A percentile compares a stretch with the other conserved stretches of the same genome.
Evolutionary conservation across 2,113 vertebrate species (phyloP).

Genomic region (Hipposideros armiger): DNA sequence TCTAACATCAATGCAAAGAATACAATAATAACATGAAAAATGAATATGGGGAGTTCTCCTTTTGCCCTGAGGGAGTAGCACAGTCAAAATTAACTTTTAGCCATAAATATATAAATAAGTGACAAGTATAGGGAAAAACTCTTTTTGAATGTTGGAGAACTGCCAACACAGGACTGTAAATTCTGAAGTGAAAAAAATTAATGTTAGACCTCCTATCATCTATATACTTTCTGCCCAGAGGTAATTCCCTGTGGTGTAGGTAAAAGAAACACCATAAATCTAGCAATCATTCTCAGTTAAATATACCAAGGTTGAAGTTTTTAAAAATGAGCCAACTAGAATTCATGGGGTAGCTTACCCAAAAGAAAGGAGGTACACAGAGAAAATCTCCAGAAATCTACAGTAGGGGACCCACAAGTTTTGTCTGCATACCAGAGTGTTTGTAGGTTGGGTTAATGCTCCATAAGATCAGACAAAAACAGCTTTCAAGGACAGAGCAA

Average conservation of each 20-base stretch:
- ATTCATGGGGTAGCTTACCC: neutral
- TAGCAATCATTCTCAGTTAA: neutral
- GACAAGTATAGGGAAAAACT: neutral
- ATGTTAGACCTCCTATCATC: neutral
- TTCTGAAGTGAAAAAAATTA: neutral
- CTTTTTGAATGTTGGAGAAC: neutral
- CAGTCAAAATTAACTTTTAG: slow-evolving; percentile 6
- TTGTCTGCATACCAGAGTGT: neutral
- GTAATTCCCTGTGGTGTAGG: neutral
- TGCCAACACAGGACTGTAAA: neutral
- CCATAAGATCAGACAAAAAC: neutral
- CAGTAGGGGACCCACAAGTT: neutral
- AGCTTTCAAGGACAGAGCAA: neutral
- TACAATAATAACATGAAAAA: neutral
- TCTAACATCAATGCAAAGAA: neutral
- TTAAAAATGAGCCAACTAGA: neutral
- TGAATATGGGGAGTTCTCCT: neutral
- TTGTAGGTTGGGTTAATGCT: neutral
- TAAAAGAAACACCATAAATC: neutral
- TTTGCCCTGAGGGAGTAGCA: neutral
- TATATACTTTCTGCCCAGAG: neutral
- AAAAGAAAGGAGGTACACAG: neutral
- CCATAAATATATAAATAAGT: neutral
- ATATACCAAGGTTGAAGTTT: neutral
- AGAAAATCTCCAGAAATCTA: neutral